Conservation (phyloP, 2,113 vertebrate genomes). For the Sakesphorus luctuosus region DNA sequence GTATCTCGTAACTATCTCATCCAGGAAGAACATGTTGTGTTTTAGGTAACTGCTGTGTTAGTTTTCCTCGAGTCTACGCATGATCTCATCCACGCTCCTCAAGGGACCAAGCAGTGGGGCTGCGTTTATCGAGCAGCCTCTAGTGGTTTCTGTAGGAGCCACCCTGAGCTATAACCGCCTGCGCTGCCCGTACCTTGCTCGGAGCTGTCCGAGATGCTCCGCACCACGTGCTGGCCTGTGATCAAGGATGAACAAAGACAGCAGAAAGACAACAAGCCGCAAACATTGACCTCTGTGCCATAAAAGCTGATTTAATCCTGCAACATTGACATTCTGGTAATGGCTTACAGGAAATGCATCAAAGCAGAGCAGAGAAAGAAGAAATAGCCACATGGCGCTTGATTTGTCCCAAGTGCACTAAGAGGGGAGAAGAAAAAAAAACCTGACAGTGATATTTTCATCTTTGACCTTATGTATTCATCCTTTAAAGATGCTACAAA, state of each 20-base stretch:
- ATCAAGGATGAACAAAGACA: not conserved
- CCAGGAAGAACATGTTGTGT: not conserved
- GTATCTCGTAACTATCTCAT: not conserved
- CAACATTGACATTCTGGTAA: not conserved
- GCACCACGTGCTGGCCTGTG: not conserved
- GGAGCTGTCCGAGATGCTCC: not conserved
- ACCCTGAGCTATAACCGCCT: rapidly evolving
- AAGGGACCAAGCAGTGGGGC: not conserved
- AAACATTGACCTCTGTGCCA: not conserved
- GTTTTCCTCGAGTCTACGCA: not conserved
- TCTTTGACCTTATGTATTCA: not conserved
- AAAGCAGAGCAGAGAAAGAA: not conserved
- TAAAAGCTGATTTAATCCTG: not conserved
- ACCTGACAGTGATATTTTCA: not conserved
- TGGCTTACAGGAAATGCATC: not conserved
- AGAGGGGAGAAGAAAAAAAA: not conserved
- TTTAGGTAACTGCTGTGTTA: not conserved
- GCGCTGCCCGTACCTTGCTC: not conserved
- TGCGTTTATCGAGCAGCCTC: constrained; percentile 32
- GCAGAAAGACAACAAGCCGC: not conserved
- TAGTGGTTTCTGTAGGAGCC: not conserved
- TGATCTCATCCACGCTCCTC: not conserved
- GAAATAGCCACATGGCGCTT: not conserved
- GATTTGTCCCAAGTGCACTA: not conserved
- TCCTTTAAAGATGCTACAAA: not conserved